Percentiles rank a stretch among this genome's conserved stretches.
phyloP scores from a whole-genome alignment of 2,113 vertebrate genomes.

The Catharus bicknelli region DNA sequence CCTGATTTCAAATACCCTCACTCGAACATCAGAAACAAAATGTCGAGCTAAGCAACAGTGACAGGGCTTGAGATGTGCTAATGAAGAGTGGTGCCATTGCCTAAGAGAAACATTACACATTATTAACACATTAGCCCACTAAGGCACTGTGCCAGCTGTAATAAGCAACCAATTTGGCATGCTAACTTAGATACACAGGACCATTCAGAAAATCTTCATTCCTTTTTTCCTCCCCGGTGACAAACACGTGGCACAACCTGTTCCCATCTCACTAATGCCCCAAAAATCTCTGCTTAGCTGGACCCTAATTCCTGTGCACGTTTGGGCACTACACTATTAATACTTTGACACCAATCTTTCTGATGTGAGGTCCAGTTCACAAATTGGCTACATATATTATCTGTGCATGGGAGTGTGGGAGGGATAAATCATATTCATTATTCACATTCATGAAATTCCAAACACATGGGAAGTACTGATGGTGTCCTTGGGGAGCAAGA shows the following conservation, averaged over 20 bases:
- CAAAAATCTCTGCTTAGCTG: conserved; percentile 1
- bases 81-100: conserved; percentile 68
- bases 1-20: conserved; percentile 58
- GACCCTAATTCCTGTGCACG: neutral
- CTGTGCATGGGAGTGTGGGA: conserved; percentile 48
- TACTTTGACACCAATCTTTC: conserved; percentile 3
- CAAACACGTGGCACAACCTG: neutral
- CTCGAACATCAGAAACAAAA: conserved; percentile 57
- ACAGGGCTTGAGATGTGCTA: conserved; percentile 64
- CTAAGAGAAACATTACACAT: conserved; percentile 60
- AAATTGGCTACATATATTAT: conserved; percentile 64
- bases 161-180: conserved; percentile 69
- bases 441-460: conserved; percentile 71
- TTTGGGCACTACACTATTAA: neutral
- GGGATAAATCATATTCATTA: conserved; percentile 71
- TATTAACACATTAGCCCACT: conserved; percentile 71
- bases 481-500: conserved; percentile 65
- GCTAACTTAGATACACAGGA: conserved; percentile 33
- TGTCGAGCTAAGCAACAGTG: conserved; percentile 39
- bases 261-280: neutral
- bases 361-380: conserved; percentile 17
- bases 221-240: neutral
- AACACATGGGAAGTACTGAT: conserved; percentile 72
- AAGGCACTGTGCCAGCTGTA: conserved; percentile 71
- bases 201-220: conserved; percentile 53